These are phyloP conservation scores for Philopotamus ludificatus DNA, from an alignment of 1,140 invertebrate genomes.

Conservation along the genomic window DNA sequence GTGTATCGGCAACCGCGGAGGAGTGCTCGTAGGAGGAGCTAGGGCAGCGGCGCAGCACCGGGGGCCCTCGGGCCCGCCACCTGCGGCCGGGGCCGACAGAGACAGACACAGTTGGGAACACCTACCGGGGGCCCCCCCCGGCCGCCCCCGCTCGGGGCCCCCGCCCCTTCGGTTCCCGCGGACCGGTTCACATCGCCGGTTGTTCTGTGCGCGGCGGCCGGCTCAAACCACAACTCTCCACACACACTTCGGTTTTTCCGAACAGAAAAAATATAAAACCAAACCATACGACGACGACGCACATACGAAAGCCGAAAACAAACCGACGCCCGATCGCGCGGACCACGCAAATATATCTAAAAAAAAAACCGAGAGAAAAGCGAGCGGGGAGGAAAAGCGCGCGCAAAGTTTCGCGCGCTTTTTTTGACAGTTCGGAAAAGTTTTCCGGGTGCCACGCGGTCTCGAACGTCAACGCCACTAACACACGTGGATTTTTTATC, in stretches of 20 bases:
- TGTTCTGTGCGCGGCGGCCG: conserved; percentile 24
- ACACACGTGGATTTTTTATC: too few relatives aligned
- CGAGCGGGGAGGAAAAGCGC: conserved; percentile 35
- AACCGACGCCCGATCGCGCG: too few relatives aligned
- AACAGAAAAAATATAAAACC: too few relatives aligned
- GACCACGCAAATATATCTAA: too few relatives aligned
- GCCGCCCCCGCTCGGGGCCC: conserved; percentile 9
- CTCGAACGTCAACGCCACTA: too few relatives aligned
- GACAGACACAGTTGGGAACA: conserved; percentile 30
- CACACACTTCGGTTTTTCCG: background rate
- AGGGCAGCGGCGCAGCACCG: background rate
- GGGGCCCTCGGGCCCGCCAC: background rate
- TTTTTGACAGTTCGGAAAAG: conserved; percentile 8
- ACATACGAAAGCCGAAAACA: too few relatives aligned
- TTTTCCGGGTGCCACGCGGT: conserved; percentile 47
- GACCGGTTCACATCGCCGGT: conserved; percentile 23
- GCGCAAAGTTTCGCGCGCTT: conserved; percentile 24
- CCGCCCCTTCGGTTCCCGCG: conserved; percentile 1
- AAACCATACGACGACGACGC: too few relatives aligned
- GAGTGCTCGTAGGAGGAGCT: background rate
- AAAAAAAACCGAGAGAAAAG: too few relatives aligned
- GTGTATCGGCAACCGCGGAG: background rate
- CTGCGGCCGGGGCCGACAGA: conserved; percentile 22
- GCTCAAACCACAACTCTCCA: conserved; percentile 16
- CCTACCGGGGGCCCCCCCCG: conserved; percentile 13